Base-by-base conservation (phyloP, 23 tunicate species). In the Ascidia mentula region DNA sequence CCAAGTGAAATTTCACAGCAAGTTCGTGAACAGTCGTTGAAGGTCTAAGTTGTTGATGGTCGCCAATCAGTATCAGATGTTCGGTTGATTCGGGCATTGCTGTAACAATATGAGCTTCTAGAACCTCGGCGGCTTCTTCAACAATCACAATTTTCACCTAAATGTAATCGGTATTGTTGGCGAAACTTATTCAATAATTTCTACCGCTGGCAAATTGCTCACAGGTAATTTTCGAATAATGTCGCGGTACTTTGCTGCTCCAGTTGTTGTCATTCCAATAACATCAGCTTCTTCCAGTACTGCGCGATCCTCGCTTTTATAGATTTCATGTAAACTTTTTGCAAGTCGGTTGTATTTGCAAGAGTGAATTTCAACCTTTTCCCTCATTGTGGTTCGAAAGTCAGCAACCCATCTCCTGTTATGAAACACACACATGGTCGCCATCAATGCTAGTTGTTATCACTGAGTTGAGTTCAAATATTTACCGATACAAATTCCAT, bases 41-140 rank as follows among this genome's bases (percentile, higher is more conserved):
- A 60, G 98, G 98, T 42, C 84, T 84, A 69, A 94, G 61, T 42
- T 94, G 98, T 73, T 94, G 98, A 60, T 94, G 98, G 46, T 94
- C 98, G 24, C 98, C 98, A 34, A 94, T 94, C 70, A 94, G 69
- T 18, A 94, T 94, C 0, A 94, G 81, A 72, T 94, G 98, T 79
- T 94, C 77, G 18, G 93, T 88, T 46, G 89, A 75, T 80, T 77
- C 36, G 0, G 98, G 92, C 93, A 94, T 87, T 69, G 90, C 45
- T 24, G 98, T 84, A 31, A 94, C 89, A 71, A 94, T 88, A 59
- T 94, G 98, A 79, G 92, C 92, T 76, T 94, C 98, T 18, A 84
- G 79, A 0, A 94, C 93, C 77, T 94, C 98, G 37, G 98, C 98
- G 1, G 93, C 93, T 77, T 94, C 98, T 84, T 94, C 98, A 36